Percentiles rank a stretch among this genome's conserved stretches.
These are phyloP conservation scores for Aphidius ervi DNA, from an alignment of 1,140 invertebrate species.

Conservation along the genomic window DNA sequence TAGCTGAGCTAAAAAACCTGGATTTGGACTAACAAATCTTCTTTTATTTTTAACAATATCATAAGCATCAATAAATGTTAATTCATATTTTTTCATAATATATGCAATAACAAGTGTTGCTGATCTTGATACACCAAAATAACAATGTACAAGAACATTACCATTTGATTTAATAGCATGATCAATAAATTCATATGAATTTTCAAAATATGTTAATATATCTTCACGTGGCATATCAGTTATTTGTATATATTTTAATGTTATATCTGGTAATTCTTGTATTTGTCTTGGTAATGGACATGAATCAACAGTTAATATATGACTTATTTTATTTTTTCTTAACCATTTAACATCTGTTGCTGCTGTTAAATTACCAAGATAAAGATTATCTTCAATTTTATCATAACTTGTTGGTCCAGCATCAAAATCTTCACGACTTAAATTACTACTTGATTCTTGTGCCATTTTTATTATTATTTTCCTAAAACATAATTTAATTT, in stretches of 20 bases:
- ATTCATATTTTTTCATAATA: conserved; percentile 75
- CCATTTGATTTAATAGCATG: conserved; percentile 55
- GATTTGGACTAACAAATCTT: conserved; percentile 65
- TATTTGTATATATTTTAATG: conserved; percentile 73
- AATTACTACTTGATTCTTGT: conserved; percentile 25
- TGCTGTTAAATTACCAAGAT: conserved; percentile 72
- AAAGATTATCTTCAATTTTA: conserved; percentile 67
- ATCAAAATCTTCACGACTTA: conserved; percentile 56
- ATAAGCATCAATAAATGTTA: conserved; percentile 69
- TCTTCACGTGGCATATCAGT: conserved; percentile 80
- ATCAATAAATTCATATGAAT: conserved; percentile 70
- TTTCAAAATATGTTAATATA: conserved; percentile 71
- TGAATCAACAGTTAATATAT: conserved; percentile 77
- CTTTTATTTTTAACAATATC: conserved; percentile 63
- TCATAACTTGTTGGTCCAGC: conserved; percentile 64
- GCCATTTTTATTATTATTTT: conserved; percentile 36
- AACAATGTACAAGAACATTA: conserved; percentile 75
- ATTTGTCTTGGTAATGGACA: conserved; percentile 74
- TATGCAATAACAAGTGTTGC: conserved; percentile 79
- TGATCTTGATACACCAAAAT: conserved; percentile 82
- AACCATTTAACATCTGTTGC: conserved; percentile 69
- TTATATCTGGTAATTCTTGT: conserved; percentile 61
- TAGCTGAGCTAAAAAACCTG: conserved; percentile 72
- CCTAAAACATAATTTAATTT: too few species aligned
- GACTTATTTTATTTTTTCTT: conserved; percentile 63